phyloP scores from a whole-genome alignment of 2,888 invertebrate species.

The Drosophila greeni region DNA sequence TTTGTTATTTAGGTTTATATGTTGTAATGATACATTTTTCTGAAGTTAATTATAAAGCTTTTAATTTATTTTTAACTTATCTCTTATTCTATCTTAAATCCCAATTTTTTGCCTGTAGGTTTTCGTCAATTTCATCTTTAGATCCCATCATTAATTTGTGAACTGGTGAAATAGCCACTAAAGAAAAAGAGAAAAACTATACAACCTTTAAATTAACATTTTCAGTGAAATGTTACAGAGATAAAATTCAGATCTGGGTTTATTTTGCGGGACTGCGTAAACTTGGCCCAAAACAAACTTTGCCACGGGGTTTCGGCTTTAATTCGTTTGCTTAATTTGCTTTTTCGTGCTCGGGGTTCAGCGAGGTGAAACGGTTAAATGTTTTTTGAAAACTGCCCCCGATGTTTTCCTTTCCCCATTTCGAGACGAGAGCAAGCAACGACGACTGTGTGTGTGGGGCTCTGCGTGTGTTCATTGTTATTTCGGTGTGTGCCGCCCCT shows the following conservation, averaged over 20 bases:
- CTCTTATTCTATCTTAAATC: background rate
- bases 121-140: background rate
- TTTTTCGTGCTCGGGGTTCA: slow-evolving; percentile 62
- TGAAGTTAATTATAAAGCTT: background rate
- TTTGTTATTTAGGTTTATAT: background rate
- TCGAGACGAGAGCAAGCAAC: background rate
- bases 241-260: slow-evolving; percentile 21
- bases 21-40: background rate
- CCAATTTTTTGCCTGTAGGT: background rate
- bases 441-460: background rate
- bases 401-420: slow-evolving; percentile 21
- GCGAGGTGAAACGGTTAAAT: slow-evolving; percentile 77
- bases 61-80: background rate
- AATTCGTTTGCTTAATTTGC: slow-evolving; percentile 69
- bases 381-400: slow-evolving; percentile 66
- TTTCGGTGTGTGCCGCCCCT: slow-evolving; percentile 35
- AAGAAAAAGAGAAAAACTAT: slow-evolving; percentile 1
- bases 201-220: slow-evolving; percentile 18
- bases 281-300: slow-evolving; percentile 37
- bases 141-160: slow-evolving; percentile 19
- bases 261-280: slow-evolving; percentile 29
- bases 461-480: slow-evolving; percentile 50
- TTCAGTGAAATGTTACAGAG: slow-evolving; percentile 13
- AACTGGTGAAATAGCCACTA: slow-evolving; percentile 7
- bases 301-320: slow-evolving; percentile 38